Percentiles rank a stretch among this genome's conserved stretches.
phyloP scores from a whole-genome alignment of 2,888 invertebrate genomes.

The Pardosa pseudoannulata region DNA sequence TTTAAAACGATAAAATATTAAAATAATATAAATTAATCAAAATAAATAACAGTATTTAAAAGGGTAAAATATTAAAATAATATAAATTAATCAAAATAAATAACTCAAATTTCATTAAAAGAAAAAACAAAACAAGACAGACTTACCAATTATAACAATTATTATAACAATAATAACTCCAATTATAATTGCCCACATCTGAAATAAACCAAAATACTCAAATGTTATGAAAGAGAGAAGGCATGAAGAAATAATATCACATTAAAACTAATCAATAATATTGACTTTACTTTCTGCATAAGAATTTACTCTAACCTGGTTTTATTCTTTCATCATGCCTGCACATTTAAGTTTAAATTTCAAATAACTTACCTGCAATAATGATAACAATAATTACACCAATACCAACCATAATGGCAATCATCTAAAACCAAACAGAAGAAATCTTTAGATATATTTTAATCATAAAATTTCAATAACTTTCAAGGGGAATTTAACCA shows the following conservation, averaged over 20 bases:
- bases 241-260: conserved; percentile 43
- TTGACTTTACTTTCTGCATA: neutral
- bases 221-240: conserved; percentile 23
- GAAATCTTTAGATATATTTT: conserved; percentile 6
- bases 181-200: conserved; percentile 73
- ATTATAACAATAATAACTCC: conserved; percentile 68
- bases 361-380: conserved; percentile 70
- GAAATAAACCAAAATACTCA: conserved; percentile 41
- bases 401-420: conserved; percentile 72
- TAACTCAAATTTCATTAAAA: neutral
- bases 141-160: conserved; percentile 72
- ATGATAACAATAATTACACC: conserved; percentile 72
- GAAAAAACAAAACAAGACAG: conserved; percentile 32
- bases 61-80: conserved; percentile 3
- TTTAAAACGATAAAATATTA: no score
- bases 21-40: no score
- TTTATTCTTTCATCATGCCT: conserved; percentile 48
- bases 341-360: neutral
- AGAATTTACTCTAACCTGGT: neutral
- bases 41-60: no score
- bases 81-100: conserved; percentile 2
- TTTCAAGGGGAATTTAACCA: no score
- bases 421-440: conserved; percentile 68
- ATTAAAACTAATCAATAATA: neutral
- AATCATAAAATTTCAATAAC: no score